A percentile compares a stretch with the other conserved stretches of the same genome.
phyloP scores from a whole-genome alignment of 2,888 invertebrate species.

The Parnassius smintheus region DNA sequence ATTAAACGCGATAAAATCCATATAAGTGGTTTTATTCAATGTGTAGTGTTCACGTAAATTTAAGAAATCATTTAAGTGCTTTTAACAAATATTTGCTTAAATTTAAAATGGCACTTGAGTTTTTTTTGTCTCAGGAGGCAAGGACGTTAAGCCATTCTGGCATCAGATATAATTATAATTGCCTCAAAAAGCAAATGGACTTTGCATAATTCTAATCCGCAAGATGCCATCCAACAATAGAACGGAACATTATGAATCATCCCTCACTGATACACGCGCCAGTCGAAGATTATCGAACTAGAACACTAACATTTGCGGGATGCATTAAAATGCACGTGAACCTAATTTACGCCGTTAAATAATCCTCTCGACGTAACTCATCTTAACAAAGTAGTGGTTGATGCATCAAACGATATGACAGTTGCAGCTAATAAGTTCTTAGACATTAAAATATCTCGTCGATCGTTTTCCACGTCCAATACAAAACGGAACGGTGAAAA shows the following conservation, averaged over 20 bases:
- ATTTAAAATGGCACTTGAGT: too few relatives aligned
- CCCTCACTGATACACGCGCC: slow-evolving; percentile 69
- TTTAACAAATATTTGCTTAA: too few relatives aligned
- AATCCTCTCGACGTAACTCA: slow-evolving; percentile 55
- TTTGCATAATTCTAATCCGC: slow-evolving; percentile 71
- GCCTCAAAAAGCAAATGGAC: slow-evolving; percentile 53
- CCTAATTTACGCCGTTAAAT: slow-evolving; percentile 75
- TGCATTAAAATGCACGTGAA: slow-evolving; percentile 80
- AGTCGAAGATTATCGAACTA: slow-evolving; percentile 77
- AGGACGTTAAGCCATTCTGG: not conserved
- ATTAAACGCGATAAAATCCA: too few relatives aligned
- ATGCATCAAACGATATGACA: slow-evolving; percentile 74
- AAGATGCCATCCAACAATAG: slow-evolving; percentile 75
- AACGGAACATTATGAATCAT: slow-evolving; percentile 75
- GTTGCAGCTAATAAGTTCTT: slow-evolving; percentile 65
- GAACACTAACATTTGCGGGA: slow-evolving; percentile 73
- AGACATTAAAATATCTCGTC: slow-evolving; percentile 64
- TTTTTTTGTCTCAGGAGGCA: too few relatives aligned
- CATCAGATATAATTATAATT: slow-evolving; percentile 18
- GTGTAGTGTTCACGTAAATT: too few relatives aligned
- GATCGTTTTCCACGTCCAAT: slow-evolving; percentile 45
- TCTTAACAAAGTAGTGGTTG: slow-evolving; percentile 74
- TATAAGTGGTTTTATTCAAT: too few relatives aligned
- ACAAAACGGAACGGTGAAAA: slow-evolving; percentile 54
- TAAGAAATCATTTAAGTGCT: too few relatives aligned